Conservation (phyloP, 2,888 invertebrate species). For the Drepana falcataria region DNA sequence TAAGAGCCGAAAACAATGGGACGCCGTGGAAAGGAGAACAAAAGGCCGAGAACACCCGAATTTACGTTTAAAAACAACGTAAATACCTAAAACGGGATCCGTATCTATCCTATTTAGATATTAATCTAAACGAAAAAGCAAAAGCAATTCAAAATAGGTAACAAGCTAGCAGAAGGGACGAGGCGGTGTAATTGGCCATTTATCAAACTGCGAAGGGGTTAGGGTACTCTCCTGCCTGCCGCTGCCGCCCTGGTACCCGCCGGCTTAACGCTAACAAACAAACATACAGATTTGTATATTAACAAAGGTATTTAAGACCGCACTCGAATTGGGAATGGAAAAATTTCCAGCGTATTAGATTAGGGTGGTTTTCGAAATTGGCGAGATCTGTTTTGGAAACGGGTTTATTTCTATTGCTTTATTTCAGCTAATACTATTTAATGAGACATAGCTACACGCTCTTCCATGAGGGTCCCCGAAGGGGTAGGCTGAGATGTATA, state of each 20-base stretch:
- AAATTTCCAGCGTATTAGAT: conserved; percentile 3
- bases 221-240: conserved; percentile 58
- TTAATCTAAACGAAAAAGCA: conserved; percentile 80
- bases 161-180: conserved; percentile 78
- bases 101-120: conserved; percentile 80
- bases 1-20: conserved; percentile 58
- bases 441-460: too few species aligned
- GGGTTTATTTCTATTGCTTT: background rate
- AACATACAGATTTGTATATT: conserved; percentile 23
- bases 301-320: conserved; percentile 17
- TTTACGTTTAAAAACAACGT: conserved; percentile 79
- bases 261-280: conserved; percentile 37
- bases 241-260: conserved; percentile 57
- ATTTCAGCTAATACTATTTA: background rate
- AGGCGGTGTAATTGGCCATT: conserved; percentile 79
- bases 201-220: conserved; percentile 80
- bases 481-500: too few species aligned
- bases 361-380: background rate
- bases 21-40: conserved; percentile 50
- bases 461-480: too few species aligned
- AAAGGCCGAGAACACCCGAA: conserved; percentile 49
- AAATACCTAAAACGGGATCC: conserved; percentile 74
- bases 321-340: conserved; percentile 4
- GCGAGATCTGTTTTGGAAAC: background rate
- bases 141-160: conserved; percentile 79